These are phyloP conservation scores for Cyanoramphus novaezelandiae DNA, from an alignment of 2,113 vertebrate genomes.

Conservation along the genomic window DNA sequence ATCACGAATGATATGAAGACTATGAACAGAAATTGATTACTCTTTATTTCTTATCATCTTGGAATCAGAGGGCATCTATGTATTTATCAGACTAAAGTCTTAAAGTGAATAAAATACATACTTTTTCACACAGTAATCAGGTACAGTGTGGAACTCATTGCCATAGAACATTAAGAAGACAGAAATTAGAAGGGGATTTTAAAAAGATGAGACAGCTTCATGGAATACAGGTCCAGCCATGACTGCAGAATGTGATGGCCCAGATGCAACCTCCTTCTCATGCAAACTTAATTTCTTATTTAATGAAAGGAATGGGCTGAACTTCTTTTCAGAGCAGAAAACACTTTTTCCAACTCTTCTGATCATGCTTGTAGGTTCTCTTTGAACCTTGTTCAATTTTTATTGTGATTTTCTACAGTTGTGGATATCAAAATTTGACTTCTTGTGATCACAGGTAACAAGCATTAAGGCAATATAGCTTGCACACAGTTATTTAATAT, in stretches of 20 bases:
- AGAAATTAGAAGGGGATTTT: neutral
- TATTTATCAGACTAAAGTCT: neutral
- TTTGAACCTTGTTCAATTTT: neutral
- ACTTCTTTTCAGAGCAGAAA: neutral
- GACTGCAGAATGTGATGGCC: neutral
- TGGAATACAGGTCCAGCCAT: neutral
- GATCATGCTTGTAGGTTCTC: neutral
- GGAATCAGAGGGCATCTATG: neutral
- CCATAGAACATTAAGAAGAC: neutral
- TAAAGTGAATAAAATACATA: neutral
- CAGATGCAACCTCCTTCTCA: neutral
- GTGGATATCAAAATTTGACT: neutral
- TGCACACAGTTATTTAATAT: neutral
- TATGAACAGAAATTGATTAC: fast-evolving
- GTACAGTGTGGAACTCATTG: neutral
- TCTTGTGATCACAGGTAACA: neutral
- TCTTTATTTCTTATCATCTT: neutral
- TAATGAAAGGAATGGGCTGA: neutral
- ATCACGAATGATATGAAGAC: neutral
- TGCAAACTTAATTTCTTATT: neutral
- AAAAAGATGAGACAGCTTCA: neutral
- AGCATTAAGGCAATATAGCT: neutral
- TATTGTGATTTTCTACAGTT: neutral
- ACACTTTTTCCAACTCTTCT: neutral
- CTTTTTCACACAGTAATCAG: neutral